phyloP scores from a whole-genome alignment of 2,888 invertebrate genomes.

The Apamea monoglypha region DNA sequence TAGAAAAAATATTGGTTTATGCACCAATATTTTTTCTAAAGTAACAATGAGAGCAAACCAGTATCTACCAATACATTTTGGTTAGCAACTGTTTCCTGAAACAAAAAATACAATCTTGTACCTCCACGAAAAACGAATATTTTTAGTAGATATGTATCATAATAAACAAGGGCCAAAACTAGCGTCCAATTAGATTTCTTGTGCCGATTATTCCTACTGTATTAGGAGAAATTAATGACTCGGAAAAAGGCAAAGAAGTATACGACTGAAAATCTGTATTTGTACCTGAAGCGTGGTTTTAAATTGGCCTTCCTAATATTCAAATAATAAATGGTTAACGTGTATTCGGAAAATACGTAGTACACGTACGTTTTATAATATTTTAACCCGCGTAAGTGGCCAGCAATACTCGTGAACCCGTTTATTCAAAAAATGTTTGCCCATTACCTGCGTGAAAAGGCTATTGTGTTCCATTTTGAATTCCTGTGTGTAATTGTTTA shows the following conservation, averaged over 20 bases:
- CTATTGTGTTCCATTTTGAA: conserved; percentile 30
- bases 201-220: not conserved
- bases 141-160: not conserved
- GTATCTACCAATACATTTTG: not conserved
- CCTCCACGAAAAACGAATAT: not conserved
- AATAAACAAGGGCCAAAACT: not conserved
- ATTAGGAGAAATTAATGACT: conserved; percentile 17
- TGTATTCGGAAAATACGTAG: conserved; percentile 16
- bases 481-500: conserved; percentile 34
- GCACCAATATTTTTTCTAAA: not conserved
- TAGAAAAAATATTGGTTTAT: no score
- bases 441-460: conserved; percentile 36
- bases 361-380: conserved; percentile 37
- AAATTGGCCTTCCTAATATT: conserved; percentile 34
- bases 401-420: conserved; percentile 36
- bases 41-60: not conserved
- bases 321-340: conserved; percentile 55
- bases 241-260: conserved; percentile 23
- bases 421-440: conserved; percentile 34
- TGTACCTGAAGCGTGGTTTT: conserved; percentile 33
- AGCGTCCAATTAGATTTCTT: conserved; percentile 3
- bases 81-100: not conserved
- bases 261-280: conserved; percentile 19
- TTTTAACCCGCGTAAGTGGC: conserved; percentile 49
- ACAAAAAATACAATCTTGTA: not conserved